phyloP scores from a whole-genome alignment of 2,888 invertebrate genomes.

The Watsonalla cultraria region DNA sequence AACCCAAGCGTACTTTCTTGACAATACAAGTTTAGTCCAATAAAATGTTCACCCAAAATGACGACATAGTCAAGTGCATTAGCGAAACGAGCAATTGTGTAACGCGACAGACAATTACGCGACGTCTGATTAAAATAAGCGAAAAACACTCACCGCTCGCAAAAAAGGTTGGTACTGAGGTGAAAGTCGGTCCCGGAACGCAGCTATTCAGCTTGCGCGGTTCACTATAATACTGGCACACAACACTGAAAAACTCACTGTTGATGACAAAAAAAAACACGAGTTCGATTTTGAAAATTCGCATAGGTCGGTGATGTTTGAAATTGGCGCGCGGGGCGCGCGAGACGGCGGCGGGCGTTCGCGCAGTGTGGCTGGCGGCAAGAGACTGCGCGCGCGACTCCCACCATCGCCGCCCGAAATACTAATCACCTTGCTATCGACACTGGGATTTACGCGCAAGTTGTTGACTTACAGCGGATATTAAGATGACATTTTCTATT shows the following conservation, averaged over 20 bases:
- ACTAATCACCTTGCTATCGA: conserved; percentile 75
- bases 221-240: conserved; percentile 53
- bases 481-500: background rate
- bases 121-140: conserved; percentile 56
- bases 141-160: conserved; percentile 67
- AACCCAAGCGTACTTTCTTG: conserved; percentile 21
- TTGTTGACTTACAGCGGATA: conserved; percentile 39
- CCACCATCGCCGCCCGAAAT: conserved; percentile 65
- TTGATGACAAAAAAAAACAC: conserved; percentile 38
- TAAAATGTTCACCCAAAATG: conserved; percentile 13
- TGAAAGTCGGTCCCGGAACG: conserved; percentile 47
- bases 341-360: conserved; percentile 50
- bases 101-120: conserved; percentile 50
- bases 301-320: conserved; percentile 26
- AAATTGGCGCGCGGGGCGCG: conserved; percentile 57
- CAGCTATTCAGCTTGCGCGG: conserved; percentile 33
- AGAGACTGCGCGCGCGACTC: conserved; percentile 69
- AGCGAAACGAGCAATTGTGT: conserved; percentile 48
- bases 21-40: conserved; percentile 8
- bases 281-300: conserved; percentile 36
- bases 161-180: conserved; percentile 61
- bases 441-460: conserved; percentile 43
- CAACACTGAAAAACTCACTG: conserved; percentile 59
- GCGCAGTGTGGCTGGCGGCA: conserved; percentile 63
- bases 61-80: conserved; percentile 38